phyloP scores from a whole-genome alignment of 2,113 vertebrate genomes.

The Thermophis baileyi region DNA sequence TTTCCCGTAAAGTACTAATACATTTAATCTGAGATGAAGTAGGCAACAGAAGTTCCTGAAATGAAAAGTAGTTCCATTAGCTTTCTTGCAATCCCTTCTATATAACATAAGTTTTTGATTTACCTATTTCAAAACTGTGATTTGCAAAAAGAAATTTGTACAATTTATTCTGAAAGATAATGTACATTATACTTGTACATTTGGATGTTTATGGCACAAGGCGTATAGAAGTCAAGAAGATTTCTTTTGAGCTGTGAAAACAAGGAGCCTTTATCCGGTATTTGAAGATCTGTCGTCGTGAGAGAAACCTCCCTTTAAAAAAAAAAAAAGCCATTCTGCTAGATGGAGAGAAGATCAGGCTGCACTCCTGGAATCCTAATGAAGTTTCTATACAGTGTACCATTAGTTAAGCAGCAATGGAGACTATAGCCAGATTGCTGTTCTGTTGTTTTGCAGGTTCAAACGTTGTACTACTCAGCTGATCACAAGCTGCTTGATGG shows the following conservation, averaged over 20 bases:
- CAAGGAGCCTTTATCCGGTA: slow-evolving; percentile 61
- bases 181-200: slow-evolving; percentile 59
- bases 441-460: slow-evolving; percentile 99
- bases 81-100: slow-evolving; percentile 16
- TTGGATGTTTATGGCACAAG: slow-evolving; percentile 61
- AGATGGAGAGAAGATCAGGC: slow-evolving; percentile 67
- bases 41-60: slow-evolving; percentile 44
- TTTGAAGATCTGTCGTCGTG: slow-evolving; percentile 71
- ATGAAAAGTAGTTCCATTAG: slow-evolving; percentile 34
- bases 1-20: slow-evolving; percentile 53
- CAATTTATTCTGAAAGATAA: slow-evolving; percentile 58
- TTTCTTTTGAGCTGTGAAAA: slow-evolving; percentile 70
- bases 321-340: slow-evolving; percentile 66
- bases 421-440: slow-evolving; percentile 94
- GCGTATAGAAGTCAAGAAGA: slow-evolving; percentile 68
- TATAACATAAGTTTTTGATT: slow-evolving; percentile 48
- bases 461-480: slow-evolving; percentile 99
- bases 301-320: slow-evolving; percentile 63
- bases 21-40: slow-evolving; percentile 54
- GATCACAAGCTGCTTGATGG: slow-evolving; percentile 99
- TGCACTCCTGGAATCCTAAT: slow-evolving; percentile 64
- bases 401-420: slow-evolving; percentile 76
- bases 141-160: slow-evolving; percentile 62
- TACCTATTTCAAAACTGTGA: slow-evolving; percentile 52
- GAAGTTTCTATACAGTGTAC: slow-evolving; percentile 63